These are phyloP conservation scores for Proctacanthus coquilletti DNA, from an alignment of 1,140 invertebrate genomes.

Conservation along the genomic window DNA sequence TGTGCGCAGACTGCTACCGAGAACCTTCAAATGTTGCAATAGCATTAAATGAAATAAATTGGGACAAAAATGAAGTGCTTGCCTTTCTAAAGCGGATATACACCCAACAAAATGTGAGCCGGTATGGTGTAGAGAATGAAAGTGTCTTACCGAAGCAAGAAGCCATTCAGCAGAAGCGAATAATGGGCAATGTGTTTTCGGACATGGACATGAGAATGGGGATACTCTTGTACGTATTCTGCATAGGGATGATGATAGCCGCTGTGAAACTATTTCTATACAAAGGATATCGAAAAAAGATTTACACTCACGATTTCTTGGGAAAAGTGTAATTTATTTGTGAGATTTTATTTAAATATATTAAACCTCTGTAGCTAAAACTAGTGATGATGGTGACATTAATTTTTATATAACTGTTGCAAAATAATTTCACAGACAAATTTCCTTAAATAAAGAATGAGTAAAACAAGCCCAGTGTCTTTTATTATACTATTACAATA, in stretches of 20 bases:
- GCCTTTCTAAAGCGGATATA: conserved; percentile 64
- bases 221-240: conserved; percentile 52
- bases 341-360: too few species aligned
- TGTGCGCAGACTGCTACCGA: conserved; percentile 55
- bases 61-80: conserved; percentile 55
- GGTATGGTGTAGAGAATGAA: conserved; percentile 23
- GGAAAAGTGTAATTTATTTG: conserved; percentile 41
- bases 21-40: not conserved
- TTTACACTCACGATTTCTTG: conserved; percentile 43
- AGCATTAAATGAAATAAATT: conserved; percentile 33
- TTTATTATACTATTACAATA: too few species aligned
- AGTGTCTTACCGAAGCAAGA: conserved; percentile 13
- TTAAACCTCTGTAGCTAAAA: too few species aligned
- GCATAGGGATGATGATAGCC: conserved; percentile 48
- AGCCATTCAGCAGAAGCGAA: conserved; percentile 25
- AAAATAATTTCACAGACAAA: too few species aligned
- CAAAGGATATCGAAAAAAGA: conserved; percentile 51
- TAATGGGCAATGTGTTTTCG: conserved; percentile 38
- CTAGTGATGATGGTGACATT: too few species aligned
- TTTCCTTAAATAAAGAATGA: too few species aligned
- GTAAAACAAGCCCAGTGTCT: too few species aligned
- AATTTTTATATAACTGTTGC: too few species aligned
- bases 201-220: conserved; percentile 59
- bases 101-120: conserved; percentile 36
- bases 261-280: conserved; percentile 63